A percentile compares a stretch with the other conserved stretches of the same genome.
phyloP scores from a whole-genome alignment of 1,140 invertebrate species.

The Conopomorpha cramerella region DNA sequence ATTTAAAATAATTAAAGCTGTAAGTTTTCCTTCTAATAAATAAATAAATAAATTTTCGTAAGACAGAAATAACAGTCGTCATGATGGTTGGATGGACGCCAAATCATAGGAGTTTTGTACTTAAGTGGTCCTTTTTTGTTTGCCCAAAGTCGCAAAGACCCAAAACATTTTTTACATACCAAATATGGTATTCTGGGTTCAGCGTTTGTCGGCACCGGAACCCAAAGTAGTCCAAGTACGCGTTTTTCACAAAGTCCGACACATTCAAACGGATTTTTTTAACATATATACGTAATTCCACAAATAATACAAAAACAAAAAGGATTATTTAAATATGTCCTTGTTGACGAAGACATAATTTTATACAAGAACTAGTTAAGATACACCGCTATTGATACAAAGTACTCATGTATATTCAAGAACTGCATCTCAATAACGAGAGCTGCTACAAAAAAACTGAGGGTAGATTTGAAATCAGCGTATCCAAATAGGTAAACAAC shows the following conservation, averaged over 20 bases:
- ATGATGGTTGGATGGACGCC: conserved; percentile 8
- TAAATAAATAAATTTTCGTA: too few relatives aligned
- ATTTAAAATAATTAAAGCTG: too few relatives aligned
- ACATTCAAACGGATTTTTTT: conserved; percentile 7
- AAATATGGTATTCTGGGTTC: conserved; percentile 6
- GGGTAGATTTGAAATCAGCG: too few relatives aligned
- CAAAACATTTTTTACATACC: conserved; percentile 7
- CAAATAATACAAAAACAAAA: conserved; percentile 6
- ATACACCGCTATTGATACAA: too few relatives aligned
- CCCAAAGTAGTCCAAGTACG: conserved; percentile 6
- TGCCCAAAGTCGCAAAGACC: conserved; percentile 6
- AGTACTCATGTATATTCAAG: too few relatives aligned
- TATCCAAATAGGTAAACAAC: too few relatives aligned
- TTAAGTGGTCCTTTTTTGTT: conserved; percentile 7
- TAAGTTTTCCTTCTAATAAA: too few relatives aligned
- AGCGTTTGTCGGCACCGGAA: conserved; percentile 5
- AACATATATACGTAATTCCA: conserved; percentile 6
- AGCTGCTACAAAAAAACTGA: too few relatives aligned
- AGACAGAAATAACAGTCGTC: conserved; percentile 8
- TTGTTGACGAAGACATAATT: conserved; percentile 6
- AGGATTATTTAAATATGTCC: conserved; percentile 4
- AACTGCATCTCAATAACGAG: too few relatives aligned
- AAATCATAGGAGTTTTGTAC: conserved; percentile 6
- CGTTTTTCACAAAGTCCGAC: conserved; percentile 6
- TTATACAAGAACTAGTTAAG: too few relatives aligned